A percentile compares a stretch with the other conserved stretches of the same genome.
These are phyloP conservation scores for Acronicta aceris DNA, from an alignment of 2,888 invertebrate species.

Conservation along the genomic window DNA sequence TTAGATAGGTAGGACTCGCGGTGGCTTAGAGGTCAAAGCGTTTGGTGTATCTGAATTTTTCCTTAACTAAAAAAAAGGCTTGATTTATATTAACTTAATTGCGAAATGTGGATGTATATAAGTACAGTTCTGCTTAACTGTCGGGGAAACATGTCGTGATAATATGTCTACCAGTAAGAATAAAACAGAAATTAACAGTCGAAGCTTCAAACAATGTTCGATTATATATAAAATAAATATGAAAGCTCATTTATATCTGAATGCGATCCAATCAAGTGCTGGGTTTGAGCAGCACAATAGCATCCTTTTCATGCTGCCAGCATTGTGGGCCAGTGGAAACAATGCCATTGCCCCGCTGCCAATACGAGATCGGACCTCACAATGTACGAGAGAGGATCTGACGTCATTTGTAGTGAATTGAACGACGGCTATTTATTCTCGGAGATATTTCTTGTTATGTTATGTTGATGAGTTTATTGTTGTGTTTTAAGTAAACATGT, in stretches of 20 bases:
- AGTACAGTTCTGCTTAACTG: too few relatives aligned
- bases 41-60: too few relatives aligned
- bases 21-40: too few relatives aligned
- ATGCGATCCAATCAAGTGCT: slow-evolving; percentile 24
- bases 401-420: slow-evolving; percentile 19
- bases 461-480: neutral
- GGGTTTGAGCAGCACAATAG: slow-evolving; percentile 22
- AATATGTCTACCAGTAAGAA: too few relatives aligned
- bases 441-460: slow-evolving; percentile 9
- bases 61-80: too few relatives aligned
- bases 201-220: neutral
- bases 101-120: too few relatives aligned
- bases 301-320: slow-evolving; percentile 13
- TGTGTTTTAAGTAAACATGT: neutral
- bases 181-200: neutral
- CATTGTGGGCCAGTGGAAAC: slow-evolving; percentile 33
- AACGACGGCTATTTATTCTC: slow-evolving; percentile 13
- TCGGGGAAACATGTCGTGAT: too few relatives aligned
- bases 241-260: slow-evolving; percentile 23
- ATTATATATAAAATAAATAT: slow-evolving; percentile 7
- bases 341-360: slow-evolving; percentile 12
- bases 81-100: too few relatives aligned
- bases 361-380: slow-evolving; percentile 12
- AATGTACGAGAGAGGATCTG: neutral
- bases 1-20: too few relatives aligned